A percentile compares a stretch with the other conserved stretches of the same genome.
Evolutionary conservation across 2,113 vertebrate genomes (phyloP).

Genomic region (Campylomormyrus tamandua): DNA sequence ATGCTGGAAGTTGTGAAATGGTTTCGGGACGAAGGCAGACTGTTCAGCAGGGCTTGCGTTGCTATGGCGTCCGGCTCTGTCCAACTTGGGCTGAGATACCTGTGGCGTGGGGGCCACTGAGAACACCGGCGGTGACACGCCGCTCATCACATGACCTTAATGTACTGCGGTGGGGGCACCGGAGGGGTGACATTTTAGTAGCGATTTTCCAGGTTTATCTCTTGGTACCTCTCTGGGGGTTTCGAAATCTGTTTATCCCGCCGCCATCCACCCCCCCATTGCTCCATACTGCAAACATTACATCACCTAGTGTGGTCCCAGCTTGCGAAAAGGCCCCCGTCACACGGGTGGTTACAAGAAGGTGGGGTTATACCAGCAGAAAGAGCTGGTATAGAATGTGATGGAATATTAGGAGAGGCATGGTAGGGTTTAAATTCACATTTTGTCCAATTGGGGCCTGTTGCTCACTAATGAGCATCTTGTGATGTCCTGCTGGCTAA

Average conservation of each 20-base stretch:
- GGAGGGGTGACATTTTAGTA: neutral
- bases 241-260: neutral
- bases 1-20: neutral
- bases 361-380: neutral
- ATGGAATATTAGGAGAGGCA: neutral
- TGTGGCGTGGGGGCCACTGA: neutral
- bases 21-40: neutral
- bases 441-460: neutral
- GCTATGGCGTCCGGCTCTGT: neutral
- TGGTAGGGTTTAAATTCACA: neutral
- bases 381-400: neutral
- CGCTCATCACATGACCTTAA: neutral
- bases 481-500: neutral
- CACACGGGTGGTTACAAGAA: neutral
- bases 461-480: neutral
- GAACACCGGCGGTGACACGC: neutral
- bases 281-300: neutral
- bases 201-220: neutral
- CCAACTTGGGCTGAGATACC: neutral
- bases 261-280: neutral
- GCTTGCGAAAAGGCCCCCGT: neutral
- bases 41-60: neutral
- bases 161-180: neutral
- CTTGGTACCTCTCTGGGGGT: neutral
- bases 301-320: neutral